Evolutionary conservation across 2,113 vertebrate genomes (phyloP).

Genomic region (Lepidothrix coronata): DNA sequence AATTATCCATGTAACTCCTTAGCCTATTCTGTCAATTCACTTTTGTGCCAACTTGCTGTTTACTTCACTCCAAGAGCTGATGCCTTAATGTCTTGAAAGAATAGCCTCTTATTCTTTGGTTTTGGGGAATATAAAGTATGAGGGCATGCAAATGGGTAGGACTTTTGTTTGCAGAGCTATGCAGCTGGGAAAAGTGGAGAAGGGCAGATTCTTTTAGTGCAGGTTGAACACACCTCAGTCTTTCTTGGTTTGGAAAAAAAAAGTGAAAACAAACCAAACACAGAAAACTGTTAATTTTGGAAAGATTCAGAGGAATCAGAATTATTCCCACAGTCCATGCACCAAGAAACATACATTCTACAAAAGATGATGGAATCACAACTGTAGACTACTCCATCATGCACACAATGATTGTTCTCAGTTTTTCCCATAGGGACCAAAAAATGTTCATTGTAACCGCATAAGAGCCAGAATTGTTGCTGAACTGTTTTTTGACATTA

Average conservation of each 20-base stretch:
- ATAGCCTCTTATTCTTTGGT: background rate
- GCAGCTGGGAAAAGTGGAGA: background rate
- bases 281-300: background rate
- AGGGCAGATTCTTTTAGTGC: background rate
- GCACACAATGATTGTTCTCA: background rate
- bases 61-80: background rate
- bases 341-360: background rate
- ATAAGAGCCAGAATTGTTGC: background rate
- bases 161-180: background rate
- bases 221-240: background rate
- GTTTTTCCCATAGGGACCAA: background rate
- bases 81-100: background rate
- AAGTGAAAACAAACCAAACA: background rate
- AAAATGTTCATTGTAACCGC: background rate
- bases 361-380: rapidly evolving
- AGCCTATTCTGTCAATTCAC: background rate
- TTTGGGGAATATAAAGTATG: background rate
- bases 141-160: background rate
- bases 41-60: background rate
- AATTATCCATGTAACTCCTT: background rate
- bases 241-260: background rate
- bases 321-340: background rate
- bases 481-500: background rate
- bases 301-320: background rate
- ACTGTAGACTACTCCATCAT: background rate